Base-by-base conservation (phyloP, 2,797 vertebrate species). In the Etheostoma nigrum region DNA sequence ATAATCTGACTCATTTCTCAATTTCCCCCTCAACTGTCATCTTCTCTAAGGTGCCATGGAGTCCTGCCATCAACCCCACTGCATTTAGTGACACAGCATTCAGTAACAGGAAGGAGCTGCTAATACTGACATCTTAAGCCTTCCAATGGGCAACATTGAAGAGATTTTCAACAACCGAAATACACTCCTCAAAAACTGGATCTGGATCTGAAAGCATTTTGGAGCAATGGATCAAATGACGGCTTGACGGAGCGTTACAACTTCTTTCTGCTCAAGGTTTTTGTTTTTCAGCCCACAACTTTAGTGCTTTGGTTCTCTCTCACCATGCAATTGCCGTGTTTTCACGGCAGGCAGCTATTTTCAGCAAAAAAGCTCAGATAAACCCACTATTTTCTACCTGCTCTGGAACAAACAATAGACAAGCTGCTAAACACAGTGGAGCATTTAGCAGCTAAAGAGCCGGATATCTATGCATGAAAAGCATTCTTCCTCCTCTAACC, bases 1-100 rank as follows among this genome's bases (percentile, higher is more conserved):
- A 84, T 73, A 73, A 84, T 54, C 42, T 2, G 42, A 55, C 73
- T 72, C 23, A 69, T 81, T 84, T 85, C 74, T 82, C 67, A 79
- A 78, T 69, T 74, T 63, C 75, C 42, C 60, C 33, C 62, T 60
- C n/a, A 81, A 77, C 80, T 52, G 64, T 73, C 72, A 76, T 64
- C 42, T 65, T 67, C 61, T 72, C 49, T 0, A 4, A 5, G 71
- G 87, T 51, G 11, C 78, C 61, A 79, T 66, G 72, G 85, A 54
- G 67, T 89, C 79, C 19, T 4, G 42, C 48, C 65, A 64, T 76
- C 73, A 60, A 14, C 59, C 66, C 30, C 44, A 75, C 51, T 25
- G 82, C 2, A 54, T 63, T 54, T 16, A 21, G 63, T 75, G 63
- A 83, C 75, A 45, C 58, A 70, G 64, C 60, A 69, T 45, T 65